Conservation (phyloP, 2,888 invertebrate species). For the Catocala fraxini region DNA sequence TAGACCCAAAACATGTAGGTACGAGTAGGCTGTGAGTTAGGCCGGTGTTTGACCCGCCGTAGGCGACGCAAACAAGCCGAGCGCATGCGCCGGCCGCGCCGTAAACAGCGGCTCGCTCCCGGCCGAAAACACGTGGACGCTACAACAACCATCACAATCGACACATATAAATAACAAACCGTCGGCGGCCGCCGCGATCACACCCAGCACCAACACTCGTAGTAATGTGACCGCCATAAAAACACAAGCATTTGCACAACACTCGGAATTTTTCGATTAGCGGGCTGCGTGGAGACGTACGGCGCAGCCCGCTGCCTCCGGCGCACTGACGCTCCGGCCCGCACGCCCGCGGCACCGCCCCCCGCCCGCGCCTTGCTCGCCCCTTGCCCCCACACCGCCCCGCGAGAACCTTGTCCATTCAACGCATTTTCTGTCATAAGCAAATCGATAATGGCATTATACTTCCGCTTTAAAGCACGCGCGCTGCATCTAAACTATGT, state of each 20-base stretch:
- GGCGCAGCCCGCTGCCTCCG: slow-evolving; percentile 79
- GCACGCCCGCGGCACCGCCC: slow-evolving; percentile 47
- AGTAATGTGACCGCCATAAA: slow-evolving; percentile 94
- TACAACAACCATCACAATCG: slow-evolving; percentile 58
- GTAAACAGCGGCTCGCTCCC: slow-evolving; percentile 78
- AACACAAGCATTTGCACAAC: slow-evolving; percentile 91
- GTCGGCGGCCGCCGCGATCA: slow-evolving; percentile 82
- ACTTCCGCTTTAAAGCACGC: slow-evolving; percentile 84
- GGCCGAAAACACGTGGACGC: slow-evolving; percentile 74
- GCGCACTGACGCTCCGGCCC: slow-evolving; percentile 69
- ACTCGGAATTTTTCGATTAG: slow-evolving; percentile 78
- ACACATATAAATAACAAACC: slow-evolving; percentile 72
- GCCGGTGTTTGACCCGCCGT: slow-evolving; percentile 82
- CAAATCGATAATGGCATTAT: slow-evolving; percentile 87
- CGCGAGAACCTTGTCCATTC: slow-evolving; percentile 77
- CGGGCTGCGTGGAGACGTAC: slow-evolving; percentile 82
- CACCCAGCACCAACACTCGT: slow-evolving; percentile 89
- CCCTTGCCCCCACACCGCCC: slow-evolving; percentile 50
- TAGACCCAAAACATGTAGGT: slow-evolving; percentile 67
- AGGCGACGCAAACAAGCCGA: slow-evolving; percentile 76
- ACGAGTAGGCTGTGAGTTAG: slow-evolving; percentile 78
- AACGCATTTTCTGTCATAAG: slow-evolving; percentile 87
- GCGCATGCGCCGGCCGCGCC: slow-evolving; percentile 81
- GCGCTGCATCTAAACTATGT: slow-evolving; percentile 80
- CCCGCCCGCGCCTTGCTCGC: slow-evolving; percentile 47